Percentiles rank a stretch among this genome's conserved stretches.
These are phyloP conservation scores for Drosophila tanythrix DNA, from an alignment of 2,888 invertebrate genomes.

Conservation along the genomic window DNA sequence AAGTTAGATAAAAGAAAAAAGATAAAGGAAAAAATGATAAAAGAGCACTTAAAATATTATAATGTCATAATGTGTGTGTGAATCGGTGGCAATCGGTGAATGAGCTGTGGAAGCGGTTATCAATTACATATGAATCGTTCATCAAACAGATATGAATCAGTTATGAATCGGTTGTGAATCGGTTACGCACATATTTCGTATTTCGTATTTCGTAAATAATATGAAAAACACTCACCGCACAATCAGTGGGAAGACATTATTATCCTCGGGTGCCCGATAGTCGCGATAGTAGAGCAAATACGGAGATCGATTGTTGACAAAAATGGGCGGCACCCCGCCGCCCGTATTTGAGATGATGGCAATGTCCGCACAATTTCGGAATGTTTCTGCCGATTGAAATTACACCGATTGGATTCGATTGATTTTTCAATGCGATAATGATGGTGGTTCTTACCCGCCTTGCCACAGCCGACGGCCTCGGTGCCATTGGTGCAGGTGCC, in stretches of 20 bases:
- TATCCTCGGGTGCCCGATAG: slow-evolving; percentile 87
- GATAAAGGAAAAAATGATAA: neutral
- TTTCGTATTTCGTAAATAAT: too few species aligned
- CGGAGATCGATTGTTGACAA: slow-evolving; percentile 89
- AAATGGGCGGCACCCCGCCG: slow-evolving; percentile 90
- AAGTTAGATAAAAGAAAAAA: too few species aligned
- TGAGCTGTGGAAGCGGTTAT: neutral
- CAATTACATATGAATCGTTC: neutral
- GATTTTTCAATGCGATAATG: neutral
- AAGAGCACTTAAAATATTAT: neutral
- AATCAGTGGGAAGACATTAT: slow-evolving; percentile 90
- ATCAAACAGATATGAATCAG: neutral
- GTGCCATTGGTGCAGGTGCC: slow-evolving; percentile 94
- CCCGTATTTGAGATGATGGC: slow-evolving; percentile 92
- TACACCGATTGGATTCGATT: neutral
- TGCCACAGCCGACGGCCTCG: slow-evolving; percentile 94
- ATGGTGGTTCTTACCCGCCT: slow-evolving; percentile 85
- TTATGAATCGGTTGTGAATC: slow-evolving; percentile 14
- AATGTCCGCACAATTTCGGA: slow-evolving; percentile 95
- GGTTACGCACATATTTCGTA: neutral
- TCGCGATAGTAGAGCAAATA: slow-evolving; percentile 92
- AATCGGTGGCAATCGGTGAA: neutral
- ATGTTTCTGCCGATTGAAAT: slow-evolving; percentile 88
- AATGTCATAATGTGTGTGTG: neutral
- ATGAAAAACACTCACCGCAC: slow-evolving; percentile 87